Conservation (phyloP, 2,113 vertebrate species). For the Cavia porcellus region DNA sequence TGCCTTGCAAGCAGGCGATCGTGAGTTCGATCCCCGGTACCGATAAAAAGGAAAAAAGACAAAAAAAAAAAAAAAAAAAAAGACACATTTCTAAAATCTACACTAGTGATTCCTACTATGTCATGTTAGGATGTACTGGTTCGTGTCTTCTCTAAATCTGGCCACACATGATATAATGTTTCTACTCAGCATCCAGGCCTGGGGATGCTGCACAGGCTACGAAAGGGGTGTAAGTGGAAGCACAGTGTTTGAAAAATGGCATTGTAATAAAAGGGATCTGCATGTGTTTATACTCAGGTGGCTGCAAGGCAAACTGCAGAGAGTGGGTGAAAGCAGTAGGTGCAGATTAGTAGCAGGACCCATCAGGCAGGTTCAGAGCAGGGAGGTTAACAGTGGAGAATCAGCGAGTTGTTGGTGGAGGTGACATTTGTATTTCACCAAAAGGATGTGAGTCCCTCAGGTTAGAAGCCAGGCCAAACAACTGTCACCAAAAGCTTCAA, state of each 20-base stretch:
- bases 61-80: no score
- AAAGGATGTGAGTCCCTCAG: background rate
- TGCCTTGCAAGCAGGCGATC: no score
- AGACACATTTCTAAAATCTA: constrained; percentile 37
- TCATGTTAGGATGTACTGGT: background rate
- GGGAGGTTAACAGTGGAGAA: background rate
- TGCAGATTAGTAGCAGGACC: background rate
- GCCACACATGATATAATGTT: background rate
- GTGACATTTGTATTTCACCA: background rate
- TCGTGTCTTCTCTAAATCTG: background rate
- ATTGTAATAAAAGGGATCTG: background rate
- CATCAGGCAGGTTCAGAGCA: background rate
- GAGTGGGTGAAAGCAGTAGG: background rate
- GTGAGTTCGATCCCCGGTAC: no score
- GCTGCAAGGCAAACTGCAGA: background rate
- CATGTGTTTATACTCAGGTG: background rate
- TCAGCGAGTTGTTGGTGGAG: background rate
- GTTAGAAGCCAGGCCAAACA: background rate
- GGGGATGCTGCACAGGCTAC: background rate
- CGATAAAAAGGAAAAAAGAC: no score
- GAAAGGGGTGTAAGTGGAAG: background rate
- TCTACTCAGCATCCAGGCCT: background rate
- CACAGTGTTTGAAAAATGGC: background rate
- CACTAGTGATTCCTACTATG: background rate
- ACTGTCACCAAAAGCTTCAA: background rate